Evolutionary conservation across 1,140 invertebrate genomes (phyloP), one percentile per base, ranked within the genome.

Genomic region (Camponotus pennsylvanicus): DNA sequence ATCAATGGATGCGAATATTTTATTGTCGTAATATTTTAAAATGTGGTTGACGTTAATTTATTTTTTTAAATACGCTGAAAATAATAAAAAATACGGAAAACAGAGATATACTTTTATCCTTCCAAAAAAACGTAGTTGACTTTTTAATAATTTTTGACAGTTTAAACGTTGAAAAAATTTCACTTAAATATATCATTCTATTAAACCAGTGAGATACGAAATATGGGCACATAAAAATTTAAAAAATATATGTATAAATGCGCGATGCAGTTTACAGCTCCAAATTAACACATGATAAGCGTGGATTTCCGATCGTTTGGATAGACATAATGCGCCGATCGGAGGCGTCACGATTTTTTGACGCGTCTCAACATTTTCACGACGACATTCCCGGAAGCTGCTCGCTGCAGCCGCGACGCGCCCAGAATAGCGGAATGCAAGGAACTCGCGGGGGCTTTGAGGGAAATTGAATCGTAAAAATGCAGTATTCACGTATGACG

Each of bases 401-500:
- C 66, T 71, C 57, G 79, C 40, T 82, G 79, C 67, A 82, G 55
- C 67, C 67, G 34, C 75, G 63, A 82, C 57, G 67, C 75, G 57
- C 61, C 13, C 61, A 34, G 73, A 88, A 88, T 79, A 83, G 82
- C 80, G 88, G 63, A 85, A 87, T 69, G 88, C 61, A 45, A 49
- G 27, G 45, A 77, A 83, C 42, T 64, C 76, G 42, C 75, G 77
- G 67, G 2, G 73, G 52, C 57, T 90, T 90, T 87, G 85, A 88
- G 75, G 49, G 42, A 89, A 89, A 88, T 89, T 89, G 80, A 77
- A 85, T 89, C 88, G 78, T 89, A 91, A 89, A 89, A 90, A 70
- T 70, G 83, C 73, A 83, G 84, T 86, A 85, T 86, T 88, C 88
- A 66, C 76, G 82, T 86, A 85, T 84, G 78, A 86, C 70, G 45